phyloP scores from a whole-genome alignment of 2,888 invertebrate species.

The Dryobotodes eremita region DNA sequence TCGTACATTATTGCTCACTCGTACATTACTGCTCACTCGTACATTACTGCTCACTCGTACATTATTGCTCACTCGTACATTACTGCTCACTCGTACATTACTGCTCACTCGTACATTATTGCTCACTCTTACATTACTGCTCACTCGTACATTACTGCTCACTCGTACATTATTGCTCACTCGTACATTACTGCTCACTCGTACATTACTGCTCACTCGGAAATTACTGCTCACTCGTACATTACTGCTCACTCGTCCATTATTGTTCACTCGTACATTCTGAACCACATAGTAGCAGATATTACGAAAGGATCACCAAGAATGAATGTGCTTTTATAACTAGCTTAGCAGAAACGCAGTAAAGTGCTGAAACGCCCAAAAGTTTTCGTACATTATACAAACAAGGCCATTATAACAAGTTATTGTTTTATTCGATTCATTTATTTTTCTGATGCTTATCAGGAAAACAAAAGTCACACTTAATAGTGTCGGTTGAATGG shows the following conservation, averaged over 20 bases:
- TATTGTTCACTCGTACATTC: neutral
- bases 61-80: too few species aligned
- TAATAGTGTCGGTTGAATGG: too few species aligned
- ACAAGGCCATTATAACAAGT: slow-evolving; percentile 10
- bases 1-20: slow-evolving; percentile 19
- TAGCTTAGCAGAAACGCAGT: slow-evolving; percentile 29
- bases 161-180: too few species aligned
- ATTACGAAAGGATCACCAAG: slow-evolving; percentile 1
- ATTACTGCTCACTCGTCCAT: too few species aligned
- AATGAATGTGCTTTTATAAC: slow-evolving; percentile 22
- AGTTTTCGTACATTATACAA: slow-evolving; percentile 24
- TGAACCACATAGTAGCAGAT: neutral
- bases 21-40: too few species aligned
- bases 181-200: too few species aligned
- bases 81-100: too few species aligned
- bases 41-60: too few species aligned
- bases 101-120: too few species aligned
- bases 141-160: too few species aligned
- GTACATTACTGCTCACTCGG: neutral
- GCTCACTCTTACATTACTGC: too few species aligned
- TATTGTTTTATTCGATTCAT: slow-evolving; percentile 15
- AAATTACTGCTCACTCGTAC: too few species aligned
- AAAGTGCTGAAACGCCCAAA: slow-evolving; percentile 26
- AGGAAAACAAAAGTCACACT: neutral
- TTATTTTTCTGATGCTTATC: neutral